Conservation (phyloP, 2,888 invertebrate species). For the Craniophora ligustri region DNA sequence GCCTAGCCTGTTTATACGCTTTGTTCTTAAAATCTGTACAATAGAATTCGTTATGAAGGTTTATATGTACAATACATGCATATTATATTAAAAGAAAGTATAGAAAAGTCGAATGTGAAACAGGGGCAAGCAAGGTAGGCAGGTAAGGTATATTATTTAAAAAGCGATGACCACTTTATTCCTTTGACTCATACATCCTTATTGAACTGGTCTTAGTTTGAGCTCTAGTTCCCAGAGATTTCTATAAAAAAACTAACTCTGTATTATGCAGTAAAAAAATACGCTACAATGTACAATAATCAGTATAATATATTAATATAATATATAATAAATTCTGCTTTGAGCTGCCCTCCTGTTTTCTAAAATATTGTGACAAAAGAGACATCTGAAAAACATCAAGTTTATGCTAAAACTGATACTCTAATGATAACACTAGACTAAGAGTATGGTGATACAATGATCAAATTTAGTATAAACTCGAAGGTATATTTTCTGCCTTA, state of each 20-base stretch:
- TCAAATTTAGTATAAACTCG: constrained; percentile 44
- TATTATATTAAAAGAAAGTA: too few species aligned
- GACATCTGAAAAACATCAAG: constrained; percentile 32
- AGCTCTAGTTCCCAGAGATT: too few species aligned
- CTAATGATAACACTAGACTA: constrained; percentile 17
- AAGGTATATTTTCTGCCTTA: constrained; percentile 46
- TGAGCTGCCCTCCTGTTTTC: constrained; percentile 45
- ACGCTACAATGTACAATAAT: constrained; percentile 31
- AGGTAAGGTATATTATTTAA: too few species aligned
- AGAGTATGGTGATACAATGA: constrained; percentile 6
- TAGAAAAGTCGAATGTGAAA: too few species aligned
- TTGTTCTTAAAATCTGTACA: too few species aligned
- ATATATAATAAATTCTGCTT: constrained; percentile 50
- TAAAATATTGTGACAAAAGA: constrained; percentile 42
- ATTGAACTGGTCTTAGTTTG: too few species aligned
- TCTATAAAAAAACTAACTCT: constrained; percentile 44
- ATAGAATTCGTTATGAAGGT: too few species aligned
- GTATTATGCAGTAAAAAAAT: constrained; percentile 28
- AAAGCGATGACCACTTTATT: too few species aligned
- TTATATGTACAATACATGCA: too few species aligned
- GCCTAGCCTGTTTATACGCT: too few species aligned
- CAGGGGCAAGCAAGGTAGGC: too few species aligned
- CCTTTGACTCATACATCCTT: too few species aligned
- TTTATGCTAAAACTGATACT: constrained; percentile 40
- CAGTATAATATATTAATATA: constrained; percentile 42